Evolutionary conservation across 2,113 vertebrate species (phyloP).

Genomic region (Ariopsis seemanni): DNA sequence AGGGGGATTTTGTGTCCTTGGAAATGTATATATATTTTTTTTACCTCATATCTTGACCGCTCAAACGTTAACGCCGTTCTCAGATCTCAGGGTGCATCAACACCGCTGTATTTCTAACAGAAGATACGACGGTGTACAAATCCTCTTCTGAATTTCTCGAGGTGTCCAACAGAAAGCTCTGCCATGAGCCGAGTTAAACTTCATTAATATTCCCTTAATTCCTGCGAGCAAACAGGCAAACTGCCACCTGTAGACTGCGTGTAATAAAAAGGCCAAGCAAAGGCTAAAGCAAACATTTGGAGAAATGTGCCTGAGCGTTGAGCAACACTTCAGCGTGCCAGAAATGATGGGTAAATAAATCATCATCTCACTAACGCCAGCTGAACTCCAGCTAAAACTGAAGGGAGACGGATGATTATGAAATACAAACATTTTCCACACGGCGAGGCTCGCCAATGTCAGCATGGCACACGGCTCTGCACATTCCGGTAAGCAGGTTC

Average conservation of each 20-base stretch:
- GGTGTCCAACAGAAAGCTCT: not conserved
- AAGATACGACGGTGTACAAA: not conserved
- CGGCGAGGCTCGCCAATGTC: not conserved
- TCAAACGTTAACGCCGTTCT: not conserved
- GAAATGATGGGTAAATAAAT: not conserved
- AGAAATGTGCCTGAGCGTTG: not conserved
- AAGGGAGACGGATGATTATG: not conserved
- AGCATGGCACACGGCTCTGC: not conserved
- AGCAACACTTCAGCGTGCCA: conserved; percentile 13
- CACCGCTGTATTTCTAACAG: not conserved
- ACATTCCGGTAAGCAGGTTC: not conserved
- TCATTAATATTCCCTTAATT: not conserved
- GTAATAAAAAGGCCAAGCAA: conserved; percentile 5
- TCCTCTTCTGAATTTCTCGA: not conserved
- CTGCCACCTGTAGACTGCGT: not conserved
- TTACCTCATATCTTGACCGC: too few species aligned
- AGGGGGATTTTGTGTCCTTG: too few species aligned
- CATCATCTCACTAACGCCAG: not conserved
- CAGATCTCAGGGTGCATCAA: not conserved
- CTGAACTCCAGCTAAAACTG: not conserved
- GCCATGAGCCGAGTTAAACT: not conserved
- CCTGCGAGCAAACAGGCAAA: not conserved
- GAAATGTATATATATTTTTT: too few species aligned
- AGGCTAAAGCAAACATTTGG: conserved; percentile 32
- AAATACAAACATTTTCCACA: conserved; percentile 8